Evolutionary conservation across 2,888 invertebrate species (phyloP).

Genomic region (Ochlodes sylvanus): DNA sequence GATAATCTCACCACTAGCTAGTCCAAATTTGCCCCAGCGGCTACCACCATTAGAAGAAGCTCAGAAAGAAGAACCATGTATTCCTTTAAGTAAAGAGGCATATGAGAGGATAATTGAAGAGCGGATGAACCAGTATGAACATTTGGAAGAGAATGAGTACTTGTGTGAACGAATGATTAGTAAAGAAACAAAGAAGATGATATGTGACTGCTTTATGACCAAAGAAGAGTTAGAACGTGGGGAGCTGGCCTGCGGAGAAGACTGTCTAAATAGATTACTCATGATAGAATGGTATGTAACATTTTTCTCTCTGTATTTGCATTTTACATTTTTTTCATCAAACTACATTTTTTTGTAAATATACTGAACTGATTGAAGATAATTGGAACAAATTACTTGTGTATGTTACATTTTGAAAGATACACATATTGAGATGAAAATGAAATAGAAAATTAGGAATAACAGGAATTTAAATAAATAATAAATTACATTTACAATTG

Average conservation of each 20-base stretch:
- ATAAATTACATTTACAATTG: too few relatives aligned
- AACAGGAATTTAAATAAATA: too few relatives aligned
- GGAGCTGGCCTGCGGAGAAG: slow-evolving; percentile 96
- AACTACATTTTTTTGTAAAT: too few relatives aligned
- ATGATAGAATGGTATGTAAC: slow-evolving; percentile 96
- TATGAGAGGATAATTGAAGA: slow-evolving; percentile 81
- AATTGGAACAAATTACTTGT: too few relatives aligned
- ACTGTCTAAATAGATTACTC: slow-evolving; percentile 98
- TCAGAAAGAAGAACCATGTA: slow-evolving; percentile 52
- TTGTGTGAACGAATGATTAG: slow-evolving; percentile 93
- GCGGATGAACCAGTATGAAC: slow-evolving; percentile 90
- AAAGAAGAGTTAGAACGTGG: slow-evolving; percentile 94
- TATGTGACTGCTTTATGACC: slow-evolving; percentile 97
- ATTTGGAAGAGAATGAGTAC: slow-evolving; percentile 94
- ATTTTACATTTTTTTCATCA: too few relatives aligned
- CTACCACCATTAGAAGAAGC: slow-evolving; percentile 59
- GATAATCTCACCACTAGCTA: slow-evolving; percentile 69
- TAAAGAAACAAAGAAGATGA: slow-evolving; percentile 96
- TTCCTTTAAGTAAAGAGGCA: slow-evolving; percentile 68
- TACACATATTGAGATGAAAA: too few relatives aligned
- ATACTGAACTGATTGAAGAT: too few relatives aligned
- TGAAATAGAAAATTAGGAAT: too few relatives aligned
- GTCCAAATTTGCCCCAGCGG: slow-evolving; percentile 67
- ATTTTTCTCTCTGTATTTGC: background rate
- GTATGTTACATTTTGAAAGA: too few relatives aligned